phyloP scores from a whole-genome alignment of 2,113 vertebrate species.

The Meles meles region DNA sequence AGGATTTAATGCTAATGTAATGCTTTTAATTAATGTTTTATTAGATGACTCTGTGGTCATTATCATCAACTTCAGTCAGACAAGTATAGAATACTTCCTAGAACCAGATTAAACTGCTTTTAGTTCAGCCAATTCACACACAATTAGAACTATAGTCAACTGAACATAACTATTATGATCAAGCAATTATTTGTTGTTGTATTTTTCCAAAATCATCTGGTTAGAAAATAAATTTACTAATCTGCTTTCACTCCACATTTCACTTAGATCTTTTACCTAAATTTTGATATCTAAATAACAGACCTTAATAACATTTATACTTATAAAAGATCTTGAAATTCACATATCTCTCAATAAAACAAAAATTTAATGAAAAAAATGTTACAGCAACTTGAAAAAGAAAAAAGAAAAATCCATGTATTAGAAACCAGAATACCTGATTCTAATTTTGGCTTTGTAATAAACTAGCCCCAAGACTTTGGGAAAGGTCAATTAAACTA shows the following conservation, averaged over 20 bases:
- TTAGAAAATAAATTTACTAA: constrained; percentile 36
- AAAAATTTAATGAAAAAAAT: background rate
- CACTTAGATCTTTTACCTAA: background rate
- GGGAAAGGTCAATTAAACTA: background rate
- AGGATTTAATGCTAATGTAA: constrained; percentile 31
- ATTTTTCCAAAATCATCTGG: constrained; percentile 27
- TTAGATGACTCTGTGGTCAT: background rate
- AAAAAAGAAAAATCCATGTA: background rate
- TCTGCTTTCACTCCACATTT: constrained; percentile 21
- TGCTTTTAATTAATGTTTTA: constrained; percentile 58
- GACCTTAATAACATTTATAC: background rate
- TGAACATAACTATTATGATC: constrained; percentile 2
- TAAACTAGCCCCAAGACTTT: background rate
- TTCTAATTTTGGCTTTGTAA: background rate
- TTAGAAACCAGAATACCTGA: background rate
- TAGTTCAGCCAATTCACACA: constrained; percentile 22
- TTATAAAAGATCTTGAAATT: constrained; percentile 8
- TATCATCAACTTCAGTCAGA: constrained; percentile 26
- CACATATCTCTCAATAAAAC: background rate
- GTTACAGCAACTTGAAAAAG: background rate
- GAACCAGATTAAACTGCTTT: constrained; percentile 47
- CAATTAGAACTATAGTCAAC: background rate
- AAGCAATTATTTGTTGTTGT: constrained; percentile 23
- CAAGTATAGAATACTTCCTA: constrained; percentile 34
- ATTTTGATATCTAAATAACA: background rate